phyloP scores from a whole-genome alignment of 2,113 vertebrate genomes.

The Dipodomys ordii region DNA sequence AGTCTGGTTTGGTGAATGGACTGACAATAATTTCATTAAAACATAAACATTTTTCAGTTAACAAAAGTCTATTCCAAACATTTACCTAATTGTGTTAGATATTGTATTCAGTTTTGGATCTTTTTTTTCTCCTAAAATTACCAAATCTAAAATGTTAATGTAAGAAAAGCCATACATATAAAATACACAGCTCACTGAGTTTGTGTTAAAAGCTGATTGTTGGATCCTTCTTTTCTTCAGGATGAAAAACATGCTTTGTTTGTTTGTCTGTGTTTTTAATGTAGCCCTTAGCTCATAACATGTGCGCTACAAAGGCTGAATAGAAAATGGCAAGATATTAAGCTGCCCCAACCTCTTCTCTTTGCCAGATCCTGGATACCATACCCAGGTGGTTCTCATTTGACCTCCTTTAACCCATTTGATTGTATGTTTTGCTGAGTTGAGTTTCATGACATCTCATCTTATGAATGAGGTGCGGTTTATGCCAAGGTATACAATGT shows the following conservation, averaged over 20 bases:
- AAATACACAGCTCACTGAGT: neutral
- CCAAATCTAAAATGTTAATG: neutral
- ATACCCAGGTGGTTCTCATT: neutral
- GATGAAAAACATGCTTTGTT: neutral
- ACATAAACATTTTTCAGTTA: neutral
- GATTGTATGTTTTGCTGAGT: slow-evolving; percentile 51
- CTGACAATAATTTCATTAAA: neutral
- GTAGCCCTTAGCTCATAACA: neutral
- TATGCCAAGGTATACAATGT: slow-evolving; percentile 49
- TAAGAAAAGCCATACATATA: neutral
- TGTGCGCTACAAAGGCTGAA: neutral
- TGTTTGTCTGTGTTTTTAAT: neutral
- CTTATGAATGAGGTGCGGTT: slow-evolving; percentile 33
- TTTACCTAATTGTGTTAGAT: neutral
- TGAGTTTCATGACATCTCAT: slow-evolving; percentile 41
- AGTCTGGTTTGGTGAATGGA: neutral
- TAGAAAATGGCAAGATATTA: neutral
- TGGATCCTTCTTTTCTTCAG: neutral
- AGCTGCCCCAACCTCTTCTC: neutral
- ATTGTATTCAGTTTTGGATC: neutral
- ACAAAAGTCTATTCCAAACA: neutral
- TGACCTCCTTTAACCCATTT: neutral
- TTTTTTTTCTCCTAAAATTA: neutral
- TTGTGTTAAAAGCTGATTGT: neutral
- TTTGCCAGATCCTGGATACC: neutral